Evolutionary conservation across 2,113 vertebrate species (phyloP), one percentile per base, ranked within the genome.

Genomic region (Phrynosoma blainvillii): DNA sequence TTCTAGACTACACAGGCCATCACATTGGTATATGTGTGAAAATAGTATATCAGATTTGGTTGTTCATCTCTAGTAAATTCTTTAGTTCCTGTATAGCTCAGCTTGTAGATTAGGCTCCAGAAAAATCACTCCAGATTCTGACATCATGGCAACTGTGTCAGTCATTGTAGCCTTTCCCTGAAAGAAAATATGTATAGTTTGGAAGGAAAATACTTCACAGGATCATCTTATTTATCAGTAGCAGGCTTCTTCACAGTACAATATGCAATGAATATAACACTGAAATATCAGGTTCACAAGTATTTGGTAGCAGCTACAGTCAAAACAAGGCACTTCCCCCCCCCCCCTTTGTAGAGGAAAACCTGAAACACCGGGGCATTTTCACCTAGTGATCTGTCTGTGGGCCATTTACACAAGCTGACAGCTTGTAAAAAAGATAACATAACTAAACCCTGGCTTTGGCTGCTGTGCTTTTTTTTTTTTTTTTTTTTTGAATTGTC

Each of bases 281-380:
- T 84, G 66, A 18, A 90, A 59, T 59, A 40, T 80, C 4, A 75
- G 54, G 36, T 62, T 59, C 83, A 88, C 42, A 90, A 52, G 65
- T 94, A 85, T 80, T 88, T 93, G 71, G 84, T 42, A 91, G 70
- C 75, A 62, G 10, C 25, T 91, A 23, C 1, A 91, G 81, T 68
- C 20, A 54, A 90, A 90, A 0, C 14, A 84, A 80, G 25, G 2
- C 62, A 30, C 32, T 70, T 52, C 84, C 92, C 36, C 86, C 92
- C 36, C 86, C 80, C 12, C 30, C 9, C 77, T 92, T 90, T 66
- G 52, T 25, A 68, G 62, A 90, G 90, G 87, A 54, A 79, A 94
- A 84, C 0, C 54, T 52, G 21, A 82, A 95, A 81, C 87, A 92
- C 86, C 66, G 92, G 79, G 27, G 30, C 82, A 11, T 80, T 23